Evolutionary conservation across 2,113 vertebrate genomes (phyloP).

Genomic region (Phrynosoma blainvillii): DNA sequence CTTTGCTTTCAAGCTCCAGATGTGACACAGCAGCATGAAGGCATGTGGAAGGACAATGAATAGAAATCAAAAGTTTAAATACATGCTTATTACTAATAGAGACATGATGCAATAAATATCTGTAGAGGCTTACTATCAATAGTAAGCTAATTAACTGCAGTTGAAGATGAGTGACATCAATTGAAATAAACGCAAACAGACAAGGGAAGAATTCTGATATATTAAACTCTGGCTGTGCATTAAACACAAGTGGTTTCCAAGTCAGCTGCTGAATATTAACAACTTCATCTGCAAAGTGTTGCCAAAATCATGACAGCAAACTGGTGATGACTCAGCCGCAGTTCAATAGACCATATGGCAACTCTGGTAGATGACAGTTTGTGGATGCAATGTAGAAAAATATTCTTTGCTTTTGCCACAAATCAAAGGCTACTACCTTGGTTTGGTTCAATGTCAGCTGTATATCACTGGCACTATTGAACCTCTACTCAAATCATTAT

Average conservation of each 20-base stretch:
- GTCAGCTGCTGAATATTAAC: conserved; percentile 14
- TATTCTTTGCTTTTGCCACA: neutral
- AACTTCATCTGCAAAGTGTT: conserved; percentile 8
- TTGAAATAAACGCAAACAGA: conserved; percentile 13
- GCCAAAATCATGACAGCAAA: neutral
- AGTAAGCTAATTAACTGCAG: conserved; percentile 28
- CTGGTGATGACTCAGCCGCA: neutral
- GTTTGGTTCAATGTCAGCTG: neutral
- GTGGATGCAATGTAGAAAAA: neutral
- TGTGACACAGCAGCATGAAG: neutral
- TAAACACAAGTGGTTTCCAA: neutral
- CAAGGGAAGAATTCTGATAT: conserved; percentile 8
- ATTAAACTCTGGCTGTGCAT: neutral
- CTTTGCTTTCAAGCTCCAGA: neutral
- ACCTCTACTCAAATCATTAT: too few species aligned
- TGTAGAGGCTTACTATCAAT: conserved; percentile 22
- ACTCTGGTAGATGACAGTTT: neutral
- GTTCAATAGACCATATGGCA: neutral
- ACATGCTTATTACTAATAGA: neutral
- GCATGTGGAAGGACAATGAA: neutral
- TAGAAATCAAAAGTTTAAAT: conserved; percentile 8
- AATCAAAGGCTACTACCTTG: neutral
- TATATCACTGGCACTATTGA: neutral
- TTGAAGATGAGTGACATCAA: conserved; percentile 37
- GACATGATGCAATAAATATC: conserved; percentile 10